These are phyloP conservation scores for Ceraclea dissimilis DNA, from an alignment of 2,888 invertebrate species.

Conservation along the genomic window DNA sequence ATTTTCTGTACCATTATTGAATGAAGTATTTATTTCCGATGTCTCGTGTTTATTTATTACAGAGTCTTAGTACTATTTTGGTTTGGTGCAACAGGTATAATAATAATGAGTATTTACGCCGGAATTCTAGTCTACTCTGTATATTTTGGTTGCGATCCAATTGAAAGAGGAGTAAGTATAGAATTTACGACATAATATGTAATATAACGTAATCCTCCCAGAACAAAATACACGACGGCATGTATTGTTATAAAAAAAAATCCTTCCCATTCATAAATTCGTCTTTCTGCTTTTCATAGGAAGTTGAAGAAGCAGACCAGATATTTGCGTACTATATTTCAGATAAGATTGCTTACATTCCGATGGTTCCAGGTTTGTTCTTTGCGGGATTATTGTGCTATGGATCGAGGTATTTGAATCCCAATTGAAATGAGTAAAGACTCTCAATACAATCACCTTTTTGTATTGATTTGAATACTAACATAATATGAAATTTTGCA, in stretches of 20 bases:
- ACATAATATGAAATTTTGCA: no score
- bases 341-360: conserved; percentile 42
- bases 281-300: conserved; percentile 18
- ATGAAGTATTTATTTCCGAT: no score
- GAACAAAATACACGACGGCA: no score
- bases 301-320: conserved; percentile 39
- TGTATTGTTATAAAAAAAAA: no score
- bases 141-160: conserved; percentile 53
- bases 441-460: no score
- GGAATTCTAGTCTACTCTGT: conserved; percentile 51
- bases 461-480: no score
- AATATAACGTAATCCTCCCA: no score
- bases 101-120: conserved; percentile 50
- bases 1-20: no score
- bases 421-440: no score
- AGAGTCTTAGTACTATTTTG: conserved; percentile 50
- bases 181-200: no score
- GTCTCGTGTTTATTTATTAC: conserved; percentile 29
- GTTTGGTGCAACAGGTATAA: conserved; percentile 46
- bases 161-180: conserved; percentile 39
- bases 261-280: no score
- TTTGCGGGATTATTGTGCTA: conserved; percentile 56
- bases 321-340: conserved; percentile 51
- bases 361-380: conserved; percentile 53
- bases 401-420: conserved; percentile 42